Evolutionary conservation across 2,797 vertebrate genomes (phyloP).

Genomic region (Gouania willdenowi): DNA sequence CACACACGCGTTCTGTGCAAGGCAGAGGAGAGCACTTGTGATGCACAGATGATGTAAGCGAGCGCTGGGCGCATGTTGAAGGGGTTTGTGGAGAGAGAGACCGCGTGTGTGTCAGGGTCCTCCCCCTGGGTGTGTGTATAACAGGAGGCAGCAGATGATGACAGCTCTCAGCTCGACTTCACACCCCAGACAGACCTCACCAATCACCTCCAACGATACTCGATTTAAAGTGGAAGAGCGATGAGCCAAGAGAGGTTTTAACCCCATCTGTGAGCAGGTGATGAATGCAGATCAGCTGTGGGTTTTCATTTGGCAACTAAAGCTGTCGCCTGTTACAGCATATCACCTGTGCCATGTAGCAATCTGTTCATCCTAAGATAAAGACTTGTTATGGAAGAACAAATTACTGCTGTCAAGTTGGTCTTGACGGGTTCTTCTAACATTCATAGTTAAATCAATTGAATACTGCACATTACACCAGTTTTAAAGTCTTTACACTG

Average conservation of each 20-base stretch:
- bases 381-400: too few species aligned
- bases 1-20: conserved; percentile 10
- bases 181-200: conserved; percentile 49
- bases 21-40: conserved; percentile 21
- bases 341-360: too few species aligned
- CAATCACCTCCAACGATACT: conserved; percentile 41
- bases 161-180: conserved; percentile 30
- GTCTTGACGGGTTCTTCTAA: too few species aligned
- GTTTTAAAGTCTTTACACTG: too few species aligned
- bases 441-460: too few species aligned
- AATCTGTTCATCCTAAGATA: too few species aligned
- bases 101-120: conserved; percentile 31
- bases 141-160: conserved; percentile 67
- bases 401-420: too few species aligned
- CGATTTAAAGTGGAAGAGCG: too few species aligned
- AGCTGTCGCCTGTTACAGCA: not conserved
- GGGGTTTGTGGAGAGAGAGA: conserved; percentile 16
- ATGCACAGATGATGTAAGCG: conserved; percentile 58
- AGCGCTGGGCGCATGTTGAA: conserved; percentile 31
- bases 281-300: too few species aligned
- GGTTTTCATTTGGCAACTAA: not conserved
- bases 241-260: not conserved
- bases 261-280: too few species aligned
- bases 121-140: conserved; percentile 64
- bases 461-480: too few species aligned